These are phyloP conservation scores for Rhinopithecus roxellana DNA, from an alignment of 2,113 vertebrate genomes.

Conservation along the genomic window DNA sequence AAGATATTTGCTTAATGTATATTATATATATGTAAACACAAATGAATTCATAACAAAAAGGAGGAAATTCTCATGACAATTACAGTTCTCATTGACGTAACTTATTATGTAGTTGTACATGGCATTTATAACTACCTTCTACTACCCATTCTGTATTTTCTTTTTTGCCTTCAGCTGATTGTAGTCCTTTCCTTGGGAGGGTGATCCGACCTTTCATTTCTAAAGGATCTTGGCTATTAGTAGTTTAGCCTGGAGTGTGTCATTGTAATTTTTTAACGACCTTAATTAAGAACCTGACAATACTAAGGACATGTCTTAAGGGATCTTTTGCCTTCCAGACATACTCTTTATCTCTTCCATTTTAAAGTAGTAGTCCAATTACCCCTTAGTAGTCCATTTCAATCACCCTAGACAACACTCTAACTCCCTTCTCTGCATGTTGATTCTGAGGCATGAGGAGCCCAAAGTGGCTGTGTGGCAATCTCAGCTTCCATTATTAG, in stretches of 20 bases:
- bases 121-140: neutral
- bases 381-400: no score
- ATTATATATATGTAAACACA: neutral
- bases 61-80: neutral
- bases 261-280: neutral
- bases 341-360: neutral
- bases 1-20: neutral
- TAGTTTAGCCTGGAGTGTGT: neutral
- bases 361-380: neutral
- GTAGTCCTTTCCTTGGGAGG: neutral
- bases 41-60: neutral
- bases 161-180: neutral
- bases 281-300: neutral
- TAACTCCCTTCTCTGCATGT: neutral
- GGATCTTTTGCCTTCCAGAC: neutral
- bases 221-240: neutral
- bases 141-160: neutral
- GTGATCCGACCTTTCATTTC: neutral
- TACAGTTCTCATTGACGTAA: neutral
- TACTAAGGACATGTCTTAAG: neutral
- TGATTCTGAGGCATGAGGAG: neutral
- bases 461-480: neutral
- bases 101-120: neutral
- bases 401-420: neutral
- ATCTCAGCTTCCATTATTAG: neutral